Conservation (phyloP, 2,797 vertebrate species). For the Strix occidentalis region DNA sequence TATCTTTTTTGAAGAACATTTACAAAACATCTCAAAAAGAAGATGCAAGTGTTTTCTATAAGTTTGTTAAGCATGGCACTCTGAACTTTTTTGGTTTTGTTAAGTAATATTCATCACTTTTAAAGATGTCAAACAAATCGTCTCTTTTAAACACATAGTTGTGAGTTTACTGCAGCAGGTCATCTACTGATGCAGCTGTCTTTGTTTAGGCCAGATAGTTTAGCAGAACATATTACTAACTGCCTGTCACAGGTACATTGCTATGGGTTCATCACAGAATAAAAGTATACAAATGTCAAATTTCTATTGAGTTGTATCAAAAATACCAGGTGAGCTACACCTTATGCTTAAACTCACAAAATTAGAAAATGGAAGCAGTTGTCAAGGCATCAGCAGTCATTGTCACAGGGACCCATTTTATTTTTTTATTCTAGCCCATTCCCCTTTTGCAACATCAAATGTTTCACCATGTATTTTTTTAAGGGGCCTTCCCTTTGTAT, state of each 20-base stretch:
- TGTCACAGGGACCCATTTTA: neutral
- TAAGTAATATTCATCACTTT: conserved; percentile 43
- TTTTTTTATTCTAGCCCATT: neutral
- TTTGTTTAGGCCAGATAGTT: conserved; percentile 21
- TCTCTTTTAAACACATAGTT: conserved; percentile 24
- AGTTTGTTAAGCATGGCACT: neutral
- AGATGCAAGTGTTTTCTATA: conserved; percentile 22
- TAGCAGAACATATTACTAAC: neutral
- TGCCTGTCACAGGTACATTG: neutral
- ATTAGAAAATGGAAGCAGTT: neutral
- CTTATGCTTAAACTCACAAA: neutral
- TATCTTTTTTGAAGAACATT: neutral
- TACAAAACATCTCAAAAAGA: neutral
- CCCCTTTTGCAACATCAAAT: neutral
- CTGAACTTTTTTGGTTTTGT: conserved; percentile 34
- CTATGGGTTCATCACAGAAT: conserved; percentile 32
- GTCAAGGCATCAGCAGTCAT: neutral
- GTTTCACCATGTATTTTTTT: neutral
- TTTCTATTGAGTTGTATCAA: conserved; percentile 15
- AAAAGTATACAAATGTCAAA: conserved; percentile 6
- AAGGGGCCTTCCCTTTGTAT: neutral
- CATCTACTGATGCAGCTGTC: conserved; percentile 1
- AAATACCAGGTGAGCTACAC: neutral
- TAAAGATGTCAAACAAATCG: conserved; percentile 1
- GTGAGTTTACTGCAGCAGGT: conserved; percentile 7